Percentiles rank a stretch among this genome's conserved stretches.
phyloP scores from a whole-genome alignment of 1,140 invertebrate genomes.

The Zaprionus taronus region DNA sequence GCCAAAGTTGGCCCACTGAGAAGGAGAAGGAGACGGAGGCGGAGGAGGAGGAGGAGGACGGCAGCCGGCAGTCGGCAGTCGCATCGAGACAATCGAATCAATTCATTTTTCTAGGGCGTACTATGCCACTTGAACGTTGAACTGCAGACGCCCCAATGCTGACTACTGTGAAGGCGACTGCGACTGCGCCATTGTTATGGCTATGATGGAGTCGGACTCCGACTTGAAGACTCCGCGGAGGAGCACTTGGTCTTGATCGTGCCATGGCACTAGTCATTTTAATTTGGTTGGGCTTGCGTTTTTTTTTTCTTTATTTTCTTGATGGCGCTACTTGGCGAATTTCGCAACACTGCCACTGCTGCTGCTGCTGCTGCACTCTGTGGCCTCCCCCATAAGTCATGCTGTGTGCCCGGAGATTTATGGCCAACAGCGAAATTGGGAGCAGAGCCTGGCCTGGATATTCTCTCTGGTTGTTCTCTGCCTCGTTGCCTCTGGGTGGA shows the following conservation, averaged over 20 bases:
- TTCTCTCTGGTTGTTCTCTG: not conserved
- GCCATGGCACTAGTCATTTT: slow-evolving; percentile 78
- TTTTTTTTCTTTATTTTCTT: slow-evolving; percentile 32
- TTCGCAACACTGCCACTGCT: slow-evolving; percentile 56
- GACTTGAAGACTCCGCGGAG: slow-evolving; percentile 14
- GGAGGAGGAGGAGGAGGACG: slow-evolving; percentile 1
- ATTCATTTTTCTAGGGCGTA: slow-evolving; percentile 84
- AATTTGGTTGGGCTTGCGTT: slow-evolving; percentile 71
- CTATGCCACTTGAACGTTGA: slow-evolving; percentile 84
- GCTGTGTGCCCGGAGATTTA: slow-evolving; percentile 67
- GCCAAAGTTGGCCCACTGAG: slow-evolving; percentile 44
- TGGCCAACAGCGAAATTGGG: slow-evolving; percentile 65
- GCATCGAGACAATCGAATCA: slow-evolving; percentile 80
- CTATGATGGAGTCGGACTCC: slow-evolving; percentile 21
- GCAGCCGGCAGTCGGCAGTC: not conserved
- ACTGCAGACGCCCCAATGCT: slow-evolving; percentile 84
- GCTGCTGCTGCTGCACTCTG: not conserved
- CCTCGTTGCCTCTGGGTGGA: not conserved
- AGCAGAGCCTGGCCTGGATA: slow-evolving; percentile 43
- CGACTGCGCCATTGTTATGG: slow-evolving; percentile 61
- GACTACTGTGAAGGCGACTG: slow-evolving; percentile 74
- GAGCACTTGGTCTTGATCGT: slow-evolving; percentile 74
- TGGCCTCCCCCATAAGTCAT: slow-evolving; percentile 59
- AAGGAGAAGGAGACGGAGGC: not conserved
- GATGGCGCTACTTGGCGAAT: slow-evolving; percentile 54